Percentiles rank a stretch among this genome's conserved stretches.
These are phyloP conservation scores for Cryptomyrus ogoouensis DNA, from an alignment of 2,113 vertebrate species.

Conservation along the genomic window DNA sequence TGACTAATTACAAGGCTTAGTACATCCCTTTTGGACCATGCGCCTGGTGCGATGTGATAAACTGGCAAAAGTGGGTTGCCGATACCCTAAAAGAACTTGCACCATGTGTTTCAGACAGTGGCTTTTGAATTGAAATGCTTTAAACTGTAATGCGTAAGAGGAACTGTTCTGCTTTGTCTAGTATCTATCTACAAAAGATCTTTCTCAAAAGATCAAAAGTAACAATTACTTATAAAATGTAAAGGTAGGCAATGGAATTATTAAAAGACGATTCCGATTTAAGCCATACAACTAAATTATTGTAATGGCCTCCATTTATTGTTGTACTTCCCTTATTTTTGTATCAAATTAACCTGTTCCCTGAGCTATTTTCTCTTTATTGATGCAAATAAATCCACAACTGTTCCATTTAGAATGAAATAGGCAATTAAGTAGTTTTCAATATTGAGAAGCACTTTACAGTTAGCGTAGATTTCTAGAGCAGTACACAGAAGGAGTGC, in stretches of 20 bases:
- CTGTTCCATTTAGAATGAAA: not conserved
- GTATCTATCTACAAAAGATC: not conserved
- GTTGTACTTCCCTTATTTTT: not conserved
- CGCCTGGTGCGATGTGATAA: not conserved
- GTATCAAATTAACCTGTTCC: not conserved
- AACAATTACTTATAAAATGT: not conserved
- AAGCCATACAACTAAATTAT: not conserved
- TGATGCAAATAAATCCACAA: not conserved
- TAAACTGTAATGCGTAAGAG: not conserved
- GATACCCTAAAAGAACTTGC: no score
- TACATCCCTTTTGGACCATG: not conserved
- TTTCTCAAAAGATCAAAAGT: not conserved
- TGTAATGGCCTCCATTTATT: not conserved
- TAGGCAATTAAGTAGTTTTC: not conserved
- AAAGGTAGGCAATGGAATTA: not conserved
- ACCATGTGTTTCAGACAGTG: not conserved
- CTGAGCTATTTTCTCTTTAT: not conserved
- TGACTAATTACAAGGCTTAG: no score
- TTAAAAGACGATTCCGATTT: not conserved
- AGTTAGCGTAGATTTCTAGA: not conserved
- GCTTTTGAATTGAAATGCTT: not conserved
- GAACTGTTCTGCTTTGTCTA: not conserved
- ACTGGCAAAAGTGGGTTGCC: no score
- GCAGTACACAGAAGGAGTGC: not conserved
- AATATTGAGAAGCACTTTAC: not conserved